Conservation (phyloP, 2,113 vertebrate genomes). For the Lagopus leucura region DNA sequence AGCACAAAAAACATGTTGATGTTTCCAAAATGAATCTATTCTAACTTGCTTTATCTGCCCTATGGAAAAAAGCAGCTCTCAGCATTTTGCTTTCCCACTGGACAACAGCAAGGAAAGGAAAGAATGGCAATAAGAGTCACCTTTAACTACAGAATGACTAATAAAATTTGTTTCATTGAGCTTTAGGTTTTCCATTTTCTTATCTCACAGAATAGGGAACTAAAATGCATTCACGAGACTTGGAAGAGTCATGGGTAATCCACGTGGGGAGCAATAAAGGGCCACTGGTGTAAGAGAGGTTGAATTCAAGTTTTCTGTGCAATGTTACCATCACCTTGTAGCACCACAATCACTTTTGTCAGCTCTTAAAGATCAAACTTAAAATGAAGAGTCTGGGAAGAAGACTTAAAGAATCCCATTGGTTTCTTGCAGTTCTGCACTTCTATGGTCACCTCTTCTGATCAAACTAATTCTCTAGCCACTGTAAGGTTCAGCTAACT, state of each 20-base stretch:
- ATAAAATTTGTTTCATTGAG: not conserved
- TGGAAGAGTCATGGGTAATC: not conserved
- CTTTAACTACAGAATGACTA: not conserved
- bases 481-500: not conserved
- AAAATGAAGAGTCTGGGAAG: not conserved
- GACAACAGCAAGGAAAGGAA: not conserved
- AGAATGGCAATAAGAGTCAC: not conserved
- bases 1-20: accelerated
- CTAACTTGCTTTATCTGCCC: not conserved
- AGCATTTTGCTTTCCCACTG: not conserved
- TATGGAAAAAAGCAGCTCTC: not conserved
- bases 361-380: not conserved
- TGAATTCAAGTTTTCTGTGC: not conserved
- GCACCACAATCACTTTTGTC: not conserved
- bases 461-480: not conserved
- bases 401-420: not conserved
- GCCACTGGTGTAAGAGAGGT: not conserved
- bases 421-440: not conserved
- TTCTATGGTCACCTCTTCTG: not conserved
- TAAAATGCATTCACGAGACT: not conserved
- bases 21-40: not conserved
- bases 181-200: not conserved
- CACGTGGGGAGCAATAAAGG: not conserved
- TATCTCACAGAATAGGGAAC: not conserved
- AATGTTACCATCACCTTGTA: not conserved